phyloP scores from a whole-genome alignment of 2,113 vertebrate genomes.

The Nyctereutes procyonoides region DNA sequence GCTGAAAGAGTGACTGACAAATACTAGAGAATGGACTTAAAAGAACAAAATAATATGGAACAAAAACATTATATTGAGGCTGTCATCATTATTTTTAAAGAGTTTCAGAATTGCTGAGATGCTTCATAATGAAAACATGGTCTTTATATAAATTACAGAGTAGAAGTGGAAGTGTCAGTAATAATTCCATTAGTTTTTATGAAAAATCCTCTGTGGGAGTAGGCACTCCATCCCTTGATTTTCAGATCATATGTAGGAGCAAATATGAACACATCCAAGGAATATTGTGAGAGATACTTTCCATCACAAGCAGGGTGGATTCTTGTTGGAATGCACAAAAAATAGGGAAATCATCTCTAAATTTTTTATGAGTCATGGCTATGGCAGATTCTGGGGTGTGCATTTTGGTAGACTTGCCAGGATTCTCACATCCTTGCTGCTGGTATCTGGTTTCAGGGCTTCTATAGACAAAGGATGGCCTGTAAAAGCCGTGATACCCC shows the following conservation, averaged over 20 bases:
- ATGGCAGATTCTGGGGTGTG: not conserved
- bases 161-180: not conserved
- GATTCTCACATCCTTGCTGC: not conserved
- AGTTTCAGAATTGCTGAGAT: slow-evolving; percentile 4
- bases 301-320: not conserved
- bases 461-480: not conserved
- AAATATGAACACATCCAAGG: not conserved
- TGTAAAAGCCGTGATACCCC: not conserved
- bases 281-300: not conserved
- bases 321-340: not conserved
- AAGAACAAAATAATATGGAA: slow-evolving; percentile 1
- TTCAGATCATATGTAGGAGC: slow-evolving; percentile 42
- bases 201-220: not conserved
- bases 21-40: not conserved
- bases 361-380: not conserved
- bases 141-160: slow-evolving; percentile 13
- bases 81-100: not conserved
- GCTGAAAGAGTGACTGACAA: not conserved
- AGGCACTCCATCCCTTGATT: not conserved
- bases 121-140: slow-evolving; percentile 30
- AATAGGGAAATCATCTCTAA: not conserved
- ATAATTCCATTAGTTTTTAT: slow-evolving; percentile 40
- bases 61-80: not conserved
- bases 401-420: not conserved
- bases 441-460: not conserved